These are phyloP conservation scores for Natator depressus DNA, from an alignment of 2,113 vertebrate genomes.

Conservation along the genomic window DNA sequence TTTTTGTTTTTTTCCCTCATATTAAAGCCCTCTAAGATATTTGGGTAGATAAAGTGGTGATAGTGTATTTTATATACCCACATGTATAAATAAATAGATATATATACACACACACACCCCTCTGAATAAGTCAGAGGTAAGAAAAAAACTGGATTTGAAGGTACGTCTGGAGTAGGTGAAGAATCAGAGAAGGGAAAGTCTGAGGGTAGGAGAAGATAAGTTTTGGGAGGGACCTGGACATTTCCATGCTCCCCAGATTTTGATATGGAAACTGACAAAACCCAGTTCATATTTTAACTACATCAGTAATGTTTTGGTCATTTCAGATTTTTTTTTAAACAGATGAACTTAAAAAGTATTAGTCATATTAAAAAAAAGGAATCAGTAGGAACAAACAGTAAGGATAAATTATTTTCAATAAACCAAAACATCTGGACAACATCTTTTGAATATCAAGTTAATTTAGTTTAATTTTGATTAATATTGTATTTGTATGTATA, in stretches of 20 bases:
- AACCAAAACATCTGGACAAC: background rate
- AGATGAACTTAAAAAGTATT: background rate
- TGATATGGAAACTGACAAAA: slow-evolving; percentile 2
- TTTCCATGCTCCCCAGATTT: slow-evolving; percentile 22
- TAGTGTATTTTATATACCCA: background rate
- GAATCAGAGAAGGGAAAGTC: background rate
- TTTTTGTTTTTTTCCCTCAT: background rate
- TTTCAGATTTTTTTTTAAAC: background rate
- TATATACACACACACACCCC: accelerated
- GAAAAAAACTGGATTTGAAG: background rate
- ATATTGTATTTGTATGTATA: background rate
- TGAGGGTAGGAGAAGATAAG: background rate
- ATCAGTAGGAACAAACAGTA: background rate
- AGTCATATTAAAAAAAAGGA: background rate
- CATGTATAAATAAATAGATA: background rate
- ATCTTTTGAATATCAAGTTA: background rate
- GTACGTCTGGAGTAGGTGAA: background rate
- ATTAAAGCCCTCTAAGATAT: background rate
- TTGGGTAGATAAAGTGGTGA: background rate
- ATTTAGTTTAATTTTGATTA: background rate
- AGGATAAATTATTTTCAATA: background rate
- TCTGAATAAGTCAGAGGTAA: background rate
- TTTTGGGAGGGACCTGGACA: background rate
- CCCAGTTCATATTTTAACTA: background rate
- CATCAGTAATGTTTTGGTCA: background rate